Evolutionary conservation across 2,888 invertebrate species (phyloP).

Genomic region (Diogma glabrata): DNA sequence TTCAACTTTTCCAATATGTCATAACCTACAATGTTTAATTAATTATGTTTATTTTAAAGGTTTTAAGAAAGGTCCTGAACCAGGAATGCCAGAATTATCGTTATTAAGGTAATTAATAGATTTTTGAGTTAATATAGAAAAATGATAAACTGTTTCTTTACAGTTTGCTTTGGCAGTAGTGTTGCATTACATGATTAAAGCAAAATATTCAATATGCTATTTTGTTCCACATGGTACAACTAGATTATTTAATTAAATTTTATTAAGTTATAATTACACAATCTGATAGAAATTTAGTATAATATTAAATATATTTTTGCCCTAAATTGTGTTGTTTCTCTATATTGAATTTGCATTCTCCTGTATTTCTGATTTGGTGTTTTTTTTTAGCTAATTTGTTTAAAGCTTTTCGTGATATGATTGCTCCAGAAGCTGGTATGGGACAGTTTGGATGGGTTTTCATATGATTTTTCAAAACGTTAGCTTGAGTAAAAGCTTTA

Average conservation of each 20-base stretch:
- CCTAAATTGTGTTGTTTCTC: too few relatives aligned
- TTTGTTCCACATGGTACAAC: too few relatives aligned
- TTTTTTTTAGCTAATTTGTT: background rate
- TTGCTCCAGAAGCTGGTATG: constrained; percentile 12
- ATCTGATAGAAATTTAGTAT: too few relatives aligned
- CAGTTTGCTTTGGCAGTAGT: constrained; percentile 32
- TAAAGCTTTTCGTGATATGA: constrained; percentile 12
- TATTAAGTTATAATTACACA: too few relatives aligned
- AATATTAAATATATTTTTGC: too few relatives aligned
- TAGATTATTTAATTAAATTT: too few relatives aligned
- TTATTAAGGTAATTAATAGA: constrained; percentile 38
- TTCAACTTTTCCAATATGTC: too few relatives aligned
- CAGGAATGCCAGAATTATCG: constrained; percentile 52
- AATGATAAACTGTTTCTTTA: background rate
- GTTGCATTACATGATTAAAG: too few relatives aligned
- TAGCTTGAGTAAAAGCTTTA: constrained; percentile 14
- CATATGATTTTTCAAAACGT: constrained; percentile 14
- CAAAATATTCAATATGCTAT: too few relatives aligned
- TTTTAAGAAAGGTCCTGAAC: constrained; percentile 54
- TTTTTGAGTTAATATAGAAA: background rate
- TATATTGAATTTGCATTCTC: too few relatives aligned
- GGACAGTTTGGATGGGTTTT: constrained; percentile 13
- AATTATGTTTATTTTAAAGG: too few relatives aligned
- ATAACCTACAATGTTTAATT: background rate
- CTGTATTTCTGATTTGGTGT: too few relatives aligned